Percentiles rank a stretch among this genome's conserved stretches.
phyloP scores from a whole-genome alignment of 2,888 invertebrate genomes.

The Rhagophthalmus giganteus region DNA sequence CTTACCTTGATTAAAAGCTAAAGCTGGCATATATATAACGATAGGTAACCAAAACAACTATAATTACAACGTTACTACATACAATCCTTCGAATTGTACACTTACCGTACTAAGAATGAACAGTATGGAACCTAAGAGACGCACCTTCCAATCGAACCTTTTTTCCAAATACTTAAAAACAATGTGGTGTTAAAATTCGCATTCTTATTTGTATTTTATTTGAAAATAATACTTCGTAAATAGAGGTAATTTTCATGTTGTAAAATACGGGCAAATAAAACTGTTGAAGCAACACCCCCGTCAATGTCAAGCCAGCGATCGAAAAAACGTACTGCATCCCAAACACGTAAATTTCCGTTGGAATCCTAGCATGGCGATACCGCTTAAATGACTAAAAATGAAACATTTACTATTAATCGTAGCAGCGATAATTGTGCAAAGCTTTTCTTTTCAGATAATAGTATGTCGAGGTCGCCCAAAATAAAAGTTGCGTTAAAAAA shows the following conservation, averaged over 20 bases:
- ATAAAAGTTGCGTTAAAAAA: too few species aligned
- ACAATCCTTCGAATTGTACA: conserved; percentile 26
- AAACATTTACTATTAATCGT: background rate
- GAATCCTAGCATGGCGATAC: background rate
- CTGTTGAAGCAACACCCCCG: background rate
- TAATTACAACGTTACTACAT: conserved; percentile 30
- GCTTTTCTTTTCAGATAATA: background rate
- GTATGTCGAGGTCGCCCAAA: too few species aligned
- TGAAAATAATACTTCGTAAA: conserved; percentile 65
- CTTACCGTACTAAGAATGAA: conserved; percentile 72
- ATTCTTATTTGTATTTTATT: background rate
- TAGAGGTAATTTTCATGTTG: conserved; percentile 1
- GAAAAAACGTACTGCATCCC: background rate
- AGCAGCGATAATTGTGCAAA: background rate
- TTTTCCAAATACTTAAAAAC: conserved; percentile 73
- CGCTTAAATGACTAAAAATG: conserved; percentile 2
- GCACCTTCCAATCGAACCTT: conserved; percentile 69
- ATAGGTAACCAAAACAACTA: conserved; percentile 78
- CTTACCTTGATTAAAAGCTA: conserved; percentile 79
- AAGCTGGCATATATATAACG: conserved; percentile 75
- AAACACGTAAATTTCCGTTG: conserved; percentile 1
- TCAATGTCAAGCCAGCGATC: background rate
- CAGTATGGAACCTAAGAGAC: conserved; percentile 70
- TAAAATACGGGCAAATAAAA: background rate
- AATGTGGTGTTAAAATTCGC: too few species aligned